Base-by-base conservation (phyloP, 2,888 invertebrate species). In the Tolmerus cingulatus region DNA sequence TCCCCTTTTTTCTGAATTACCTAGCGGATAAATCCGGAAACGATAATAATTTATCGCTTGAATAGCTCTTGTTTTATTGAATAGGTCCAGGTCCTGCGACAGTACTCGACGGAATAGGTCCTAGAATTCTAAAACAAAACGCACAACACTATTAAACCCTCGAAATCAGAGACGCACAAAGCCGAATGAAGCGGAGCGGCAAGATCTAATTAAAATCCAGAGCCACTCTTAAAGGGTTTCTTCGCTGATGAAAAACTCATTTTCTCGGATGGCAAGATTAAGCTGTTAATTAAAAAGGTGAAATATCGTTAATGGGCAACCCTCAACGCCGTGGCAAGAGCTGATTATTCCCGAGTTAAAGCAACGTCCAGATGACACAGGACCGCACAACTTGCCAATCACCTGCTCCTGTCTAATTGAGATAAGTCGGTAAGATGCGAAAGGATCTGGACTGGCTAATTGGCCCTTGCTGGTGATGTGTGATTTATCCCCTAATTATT, bases 271-370 rank as follows among this genome's bases (percentile, higher is more conserved):
- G n/a, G 43, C 40, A 23, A 51, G 79, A 79, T 79, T 79, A 79
- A 79, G 51, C 30, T 79, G 79, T 79, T 79, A 79, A 79, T 79
- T 79, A 79, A 51, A 51, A 79, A 79, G 79, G 79, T 79, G 79
- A 79, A 79, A 79, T 27, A 46, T 46, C 46, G 51, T 79, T 79
- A 51, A 79, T 51, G 51, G 46, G 66, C 23, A 19, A 66, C 66
- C 27, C 79, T 51, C 7, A 23, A 14, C 66, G 14, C 27, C 9
- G 27, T 23, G 66, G 66, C 66, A 27, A 66, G 23, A 27, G 66
- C 19, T 66, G 66, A 66, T 66, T 23, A 27, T 66, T 9, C 23
- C 9, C 66, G 12, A 66, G 66, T 66, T 19, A 4, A 12, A 27
- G 12, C 66, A 12, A 12, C 66, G 66, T 66, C 19, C 23, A n/a